phyloP scores from a whole-genome alignment of 23 tunicate species.

The Trididemnum miniatum region DNA sequence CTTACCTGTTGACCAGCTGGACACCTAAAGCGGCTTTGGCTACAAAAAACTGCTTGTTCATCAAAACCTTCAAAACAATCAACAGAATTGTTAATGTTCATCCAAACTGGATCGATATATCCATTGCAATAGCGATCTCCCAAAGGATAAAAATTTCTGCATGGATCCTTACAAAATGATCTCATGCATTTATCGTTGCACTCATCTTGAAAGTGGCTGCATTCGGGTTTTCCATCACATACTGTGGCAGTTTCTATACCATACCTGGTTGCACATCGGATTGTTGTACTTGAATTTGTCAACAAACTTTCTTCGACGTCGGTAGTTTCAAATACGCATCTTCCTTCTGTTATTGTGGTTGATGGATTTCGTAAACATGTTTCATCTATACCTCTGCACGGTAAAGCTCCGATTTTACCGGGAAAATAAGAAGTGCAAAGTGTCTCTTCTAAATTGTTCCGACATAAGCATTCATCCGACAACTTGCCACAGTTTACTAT shows the following conservation, averaged over 20 bases:
- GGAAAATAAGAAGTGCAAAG: background rate
- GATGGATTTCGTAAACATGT: background rate
- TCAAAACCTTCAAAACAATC: slow-evolving; percentile 30
- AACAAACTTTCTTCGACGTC: too few relatives aligned
- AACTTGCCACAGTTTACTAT: background rate
- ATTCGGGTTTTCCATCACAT: slow-evolving; percentile 10
- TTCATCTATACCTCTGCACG: background rate
- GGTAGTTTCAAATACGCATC: too few relatives aligned
- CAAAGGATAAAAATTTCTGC: slow-evolving; percentile 9
- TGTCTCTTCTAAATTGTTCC: background rate
- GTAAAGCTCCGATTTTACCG: background rate
- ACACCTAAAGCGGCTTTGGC: slow-evolving; percentile 12
- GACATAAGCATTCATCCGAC: slow-evolving; percentile 22
- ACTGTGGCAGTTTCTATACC: background rate
- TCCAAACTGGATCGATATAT: background rate
- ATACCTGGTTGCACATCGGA: background rate
- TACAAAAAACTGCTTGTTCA: slow-evolving; percentile 46
- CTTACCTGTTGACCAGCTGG: slow-evolving; percentile 4
- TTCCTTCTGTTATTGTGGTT: background rate
- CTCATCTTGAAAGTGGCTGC: slow-evolving; percentile 15
- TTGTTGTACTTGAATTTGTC: background rate
- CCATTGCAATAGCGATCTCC: slow-evolving; percentile 33
- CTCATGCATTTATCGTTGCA: background rate
- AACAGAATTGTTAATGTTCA: background rate
- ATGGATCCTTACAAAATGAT: slow-evolving; percentile 12